Evolutionary conservation across 2,113 vertebrate genomes (phyloP).

Genomic region (Poicephalus gulielmi): DNA sequence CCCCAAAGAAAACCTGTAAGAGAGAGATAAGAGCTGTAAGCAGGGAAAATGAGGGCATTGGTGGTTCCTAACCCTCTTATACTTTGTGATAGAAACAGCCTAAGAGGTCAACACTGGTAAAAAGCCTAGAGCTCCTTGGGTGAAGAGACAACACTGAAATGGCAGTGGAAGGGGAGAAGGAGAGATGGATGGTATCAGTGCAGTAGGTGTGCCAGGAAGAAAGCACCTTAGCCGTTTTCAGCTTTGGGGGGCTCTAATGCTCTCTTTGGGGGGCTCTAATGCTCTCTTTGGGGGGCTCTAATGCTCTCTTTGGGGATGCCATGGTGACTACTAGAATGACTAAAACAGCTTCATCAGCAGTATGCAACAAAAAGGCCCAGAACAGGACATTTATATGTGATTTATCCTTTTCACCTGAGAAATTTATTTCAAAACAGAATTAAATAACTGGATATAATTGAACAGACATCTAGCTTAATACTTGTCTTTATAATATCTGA

Average conservation of each 20-base stretch:
- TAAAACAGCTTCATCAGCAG: background rate
- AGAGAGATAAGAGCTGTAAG: background rate
- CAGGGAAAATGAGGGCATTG: background rate
- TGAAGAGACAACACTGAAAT: background rate
- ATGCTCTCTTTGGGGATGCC: background rate
- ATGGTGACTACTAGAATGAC: background rate
- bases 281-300: background rate
- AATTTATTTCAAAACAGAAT: slow-evolving; percentile 13
- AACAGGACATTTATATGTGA: background rate
- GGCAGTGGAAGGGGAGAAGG: background rate
- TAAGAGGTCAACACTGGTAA: background rate
- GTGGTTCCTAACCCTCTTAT: background rate
- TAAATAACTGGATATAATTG: background rate
- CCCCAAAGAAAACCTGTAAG: background rate
- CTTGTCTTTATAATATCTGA: background rate
- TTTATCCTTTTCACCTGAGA: background rate
- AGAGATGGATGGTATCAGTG: background rate
- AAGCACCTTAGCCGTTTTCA: background rate
- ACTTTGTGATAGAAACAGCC: background rate
- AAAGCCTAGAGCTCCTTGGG: background rate
- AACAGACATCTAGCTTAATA: background rate
- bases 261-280: fast-evolving
- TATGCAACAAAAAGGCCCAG: background rate
- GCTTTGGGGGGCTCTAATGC: background rate
- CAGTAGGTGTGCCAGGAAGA: background rate